Evolutionary conservation across 2,797 vertebrate species (phyloP).

Genomic region (Halcyon smyrnensis): DNA sequence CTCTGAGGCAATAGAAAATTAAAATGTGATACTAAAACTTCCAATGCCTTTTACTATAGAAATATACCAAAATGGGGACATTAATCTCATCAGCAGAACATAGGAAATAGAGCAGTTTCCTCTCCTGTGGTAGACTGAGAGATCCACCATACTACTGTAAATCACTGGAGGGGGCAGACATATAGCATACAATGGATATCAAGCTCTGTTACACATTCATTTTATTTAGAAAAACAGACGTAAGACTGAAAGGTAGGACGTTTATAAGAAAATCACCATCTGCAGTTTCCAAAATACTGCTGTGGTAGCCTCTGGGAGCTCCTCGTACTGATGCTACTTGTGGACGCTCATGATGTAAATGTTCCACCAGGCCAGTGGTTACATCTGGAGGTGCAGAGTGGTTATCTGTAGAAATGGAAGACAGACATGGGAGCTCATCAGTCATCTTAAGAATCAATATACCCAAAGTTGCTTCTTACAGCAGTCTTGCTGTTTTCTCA

Average conservation of each 20-base stretch:
- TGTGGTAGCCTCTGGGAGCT: conserved; percentile 83
- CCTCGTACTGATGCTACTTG: conserved; percentile 88
- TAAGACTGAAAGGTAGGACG: background rate
- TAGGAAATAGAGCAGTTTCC: background rate
- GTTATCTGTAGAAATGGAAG: conserved; percentile 85
- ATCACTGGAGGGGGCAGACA: background rate
- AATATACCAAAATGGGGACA: background rate
- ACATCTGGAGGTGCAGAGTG: conserved; percentile 92
- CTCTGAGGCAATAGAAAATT: background rate
- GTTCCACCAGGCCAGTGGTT: conserved; percentile 88
- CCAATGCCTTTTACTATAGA: background rate
- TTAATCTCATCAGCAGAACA: background rate
- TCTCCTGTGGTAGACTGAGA: background rate
- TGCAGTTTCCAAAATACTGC: conserved; percentile 90
- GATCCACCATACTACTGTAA: background rate
- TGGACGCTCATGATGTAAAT: conserved; percentile 81
- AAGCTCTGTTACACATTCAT: background rate
- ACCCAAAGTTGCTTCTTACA: background rate
- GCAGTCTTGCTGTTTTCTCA: background rate
- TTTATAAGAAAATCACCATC: conserved; percentile 86
- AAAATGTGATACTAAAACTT: background rate
- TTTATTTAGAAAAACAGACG: background rate
- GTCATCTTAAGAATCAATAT: background rate
- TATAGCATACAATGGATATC: background rate
- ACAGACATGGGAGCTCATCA: conserved; percentile 29